A percentile compares a stretch with the other conserved stretches of the same genome.
Conservation (phyloP, 2,888 invertebrate genomes). For the Romanomermis culicivorax region DNA sequence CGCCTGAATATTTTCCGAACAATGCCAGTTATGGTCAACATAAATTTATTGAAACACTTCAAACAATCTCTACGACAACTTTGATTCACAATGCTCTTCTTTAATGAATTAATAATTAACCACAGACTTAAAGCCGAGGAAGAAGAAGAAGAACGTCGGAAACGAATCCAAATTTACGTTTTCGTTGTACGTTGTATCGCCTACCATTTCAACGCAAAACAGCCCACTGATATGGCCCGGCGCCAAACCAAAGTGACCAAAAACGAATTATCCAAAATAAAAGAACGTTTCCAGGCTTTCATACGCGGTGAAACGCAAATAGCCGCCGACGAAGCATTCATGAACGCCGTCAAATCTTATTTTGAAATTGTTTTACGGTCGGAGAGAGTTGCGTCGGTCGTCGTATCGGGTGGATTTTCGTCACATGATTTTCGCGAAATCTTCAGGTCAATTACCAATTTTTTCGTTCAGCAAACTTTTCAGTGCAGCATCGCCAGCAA, state of each 20-base stretch:
- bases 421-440: constrained; percentile 89
- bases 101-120: too few species aligned
- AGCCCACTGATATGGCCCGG: constrained; percentile 84
- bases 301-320: constrained; percentile 96
- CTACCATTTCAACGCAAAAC: constrained; percentile 97
- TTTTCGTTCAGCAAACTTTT: too few species aligned
- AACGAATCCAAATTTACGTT: constrained; percentile 82
- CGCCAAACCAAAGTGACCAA: constrained; percentile 85
- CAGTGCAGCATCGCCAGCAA: too few species aligned
- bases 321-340: constrained; percentile 90
- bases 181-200: constrained; percentile 92
- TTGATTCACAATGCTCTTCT: too few species aligned
- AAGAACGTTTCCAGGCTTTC: constrained; percentile 79
- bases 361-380: constrained; percentile 87
- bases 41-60: too few species aligned
- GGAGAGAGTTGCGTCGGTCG: constrained; percentile 84
- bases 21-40: too few species aligned
- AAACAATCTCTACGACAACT: too few species aligned
- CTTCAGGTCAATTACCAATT: too few species aligned
- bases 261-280: constrained; percentile 78
- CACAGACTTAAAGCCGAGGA: constrained; percentile 63
- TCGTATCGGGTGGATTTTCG: constrained; percentile 88
- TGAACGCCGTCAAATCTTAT: constrained; percentile 81
- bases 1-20: too few species aligned
- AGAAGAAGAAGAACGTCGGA: constrained; percentile 84